Conservation (phyloP, 2,113 vertebrate genomes). For the Aphelocoma coerulescens region DNA sequence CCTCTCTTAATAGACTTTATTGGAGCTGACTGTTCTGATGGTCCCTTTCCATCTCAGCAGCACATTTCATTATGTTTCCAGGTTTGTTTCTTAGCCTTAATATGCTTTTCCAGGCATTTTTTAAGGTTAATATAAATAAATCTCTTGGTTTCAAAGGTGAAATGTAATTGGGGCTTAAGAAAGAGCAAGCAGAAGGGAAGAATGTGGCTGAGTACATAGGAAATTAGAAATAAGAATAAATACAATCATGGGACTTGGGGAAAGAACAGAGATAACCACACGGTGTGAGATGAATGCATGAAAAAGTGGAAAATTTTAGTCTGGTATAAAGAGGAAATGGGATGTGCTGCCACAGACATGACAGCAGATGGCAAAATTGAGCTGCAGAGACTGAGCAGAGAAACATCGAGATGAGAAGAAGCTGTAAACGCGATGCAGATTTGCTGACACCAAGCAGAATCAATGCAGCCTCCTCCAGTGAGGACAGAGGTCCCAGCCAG, state of each 20-base stretch:
- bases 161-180: constrained; percentile 26
- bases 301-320: constrained; percentile 23
- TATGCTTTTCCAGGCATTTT: constrained; percentile 31
- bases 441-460: background rate
- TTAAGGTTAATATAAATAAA: constrained; percentile 38
- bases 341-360: background rate
- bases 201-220: constrained; percentile 14
- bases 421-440: background rate
- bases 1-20: background rate
- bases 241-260: constrained; percentile 20
- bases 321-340: background rate
- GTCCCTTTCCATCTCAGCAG: constrained; percentile 19
- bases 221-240: constrained; percentile 59
- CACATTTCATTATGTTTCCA: background rate
- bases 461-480: background rate
- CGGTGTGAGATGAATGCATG: constrained; percentile 28
- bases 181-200: constrained; percentile 9
- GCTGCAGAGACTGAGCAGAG: background rate
- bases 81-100: constrained; percentile 12
- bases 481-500: fast-evolving
- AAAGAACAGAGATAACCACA: constrained; percentile 2
- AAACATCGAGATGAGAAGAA: background rate
- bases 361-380: constrained; percentile 64
- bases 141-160: constrained; percentile 29
- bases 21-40: background rate